A percentile compares a stretch with the other conserved stretches of the same genome.
phyloP scores from a whole-genome alignment of 2,797 vertebrate genomes.

The Streptopelia turtur region DNA sequence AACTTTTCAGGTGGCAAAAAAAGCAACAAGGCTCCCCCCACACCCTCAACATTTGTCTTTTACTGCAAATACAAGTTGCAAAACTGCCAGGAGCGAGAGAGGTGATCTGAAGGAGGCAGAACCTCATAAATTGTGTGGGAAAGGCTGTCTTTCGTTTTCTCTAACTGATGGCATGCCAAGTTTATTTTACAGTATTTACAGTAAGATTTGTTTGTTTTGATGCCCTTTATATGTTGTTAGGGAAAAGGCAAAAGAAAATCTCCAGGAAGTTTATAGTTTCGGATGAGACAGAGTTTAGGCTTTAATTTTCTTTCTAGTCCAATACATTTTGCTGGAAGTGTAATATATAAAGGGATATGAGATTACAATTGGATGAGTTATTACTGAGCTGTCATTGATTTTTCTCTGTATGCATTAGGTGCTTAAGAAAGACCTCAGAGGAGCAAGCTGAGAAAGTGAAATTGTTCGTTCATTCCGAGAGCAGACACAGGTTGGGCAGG shows the following conservation, averaged over 20 bases:
- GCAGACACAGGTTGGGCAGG: background rate
- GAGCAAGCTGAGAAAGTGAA: background rate
- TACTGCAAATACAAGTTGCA: background rate
- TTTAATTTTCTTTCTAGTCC: slow-evolving; percentile 44
- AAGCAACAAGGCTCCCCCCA: background rate
- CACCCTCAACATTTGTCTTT: background rate
- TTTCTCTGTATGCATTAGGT: background rate
- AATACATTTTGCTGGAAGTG: background rate
- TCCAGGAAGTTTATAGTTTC: slow-evolving; percentile 44
- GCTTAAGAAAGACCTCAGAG: background rate
- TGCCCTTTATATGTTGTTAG: slow-evolving; percentile 42
- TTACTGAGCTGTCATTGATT: background rate
- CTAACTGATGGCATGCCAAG: slow-evolving; percentile 61
- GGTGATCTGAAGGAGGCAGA: slow-evolving; percentile 60
- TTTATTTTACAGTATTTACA: slow-evolving; percentile 67
- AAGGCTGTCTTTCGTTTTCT: slow-evolving; percentile 38
- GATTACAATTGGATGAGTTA: slow-evolving; percentile 5
- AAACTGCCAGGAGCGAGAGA: slow-evolving; percentile 4
- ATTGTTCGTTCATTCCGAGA: background rate
- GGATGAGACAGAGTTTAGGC: slow-evolving; percentile 4
- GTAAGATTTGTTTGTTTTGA: slow-evolving; percentile 67
- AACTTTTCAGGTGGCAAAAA: background rate
- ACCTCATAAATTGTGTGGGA: slow-evolving; percentile 52
- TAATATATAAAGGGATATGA: background rate
- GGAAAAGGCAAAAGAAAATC: slow-evolving; percentile 58